Conservation (phyloP, 2,888 invertebrate species). For the Lissocephala sabroskyi region DNA sequence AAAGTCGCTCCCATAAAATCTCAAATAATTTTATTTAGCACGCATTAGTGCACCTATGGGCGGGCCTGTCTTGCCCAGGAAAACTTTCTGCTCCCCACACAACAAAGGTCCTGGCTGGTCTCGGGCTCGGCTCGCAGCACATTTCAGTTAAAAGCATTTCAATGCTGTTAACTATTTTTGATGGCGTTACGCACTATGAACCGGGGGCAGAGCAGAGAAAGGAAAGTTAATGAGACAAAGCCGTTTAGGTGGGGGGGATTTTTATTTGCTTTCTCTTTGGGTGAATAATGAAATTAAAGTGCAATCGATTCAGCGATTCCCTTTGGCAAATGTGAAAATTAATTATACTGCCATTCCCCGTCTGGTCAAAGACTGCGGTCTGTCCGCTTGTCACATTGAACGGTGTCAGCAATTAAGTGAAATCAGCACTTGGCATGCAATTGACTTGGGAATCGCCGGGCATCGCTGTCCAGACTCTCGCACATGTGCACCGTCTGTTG, state of each 20-base stretch:
- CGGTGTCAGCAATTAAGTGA: slow-evolving; percentile 48
- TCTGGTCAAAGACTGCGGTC: slow-evolving; percentile 2
- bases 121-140: slow-evolving; percentile 14
- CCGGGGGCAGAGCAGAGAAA: too few species aligned
- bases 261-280: slow-evolving; percentile 2
- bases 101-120: too few species aligned
- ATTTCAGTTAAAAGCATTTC: slow-evolving; percentile 56
- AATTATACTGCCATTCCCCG: slow-evolving; percentile 35
- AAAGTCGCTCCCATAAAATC: slow-evolving; percentile 21
- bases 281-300: slow-evolving; percentile 42
- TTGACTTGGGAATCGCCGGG: slow-evolving; percentile 26
- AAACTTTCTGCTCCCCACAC: too few species aligned
- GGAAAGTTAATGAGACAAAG: slow-evolving; percentile 51
- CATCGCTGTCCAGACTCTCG: not conserved
- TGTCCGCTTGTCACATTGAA: slow-evolving; percentile 30
- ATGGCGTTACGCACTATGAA: slow-evolving; percentile 54
- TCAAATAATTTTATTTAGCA: slow-evolving; percentile 30
- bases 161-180: slow-evolving; percentile 56
- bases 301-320: slow-evolving; percentile 6
- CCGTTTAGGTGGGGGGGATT: slow-evolving; percentile 1
- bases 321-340: slow-evolving; percentile 26
- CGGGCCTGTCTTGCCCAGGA: not conserved
- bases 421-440: slow-evolving; percentile 46
- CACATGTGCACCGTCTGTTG: slow-evolving; percentile 8
- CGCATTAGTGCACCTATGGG: slow-evolving; percentile 11